phyloP scores from a whole-genome alignment of 2,888 invertebrate genomes.

The Himalopsyche tibetana region DNA sequence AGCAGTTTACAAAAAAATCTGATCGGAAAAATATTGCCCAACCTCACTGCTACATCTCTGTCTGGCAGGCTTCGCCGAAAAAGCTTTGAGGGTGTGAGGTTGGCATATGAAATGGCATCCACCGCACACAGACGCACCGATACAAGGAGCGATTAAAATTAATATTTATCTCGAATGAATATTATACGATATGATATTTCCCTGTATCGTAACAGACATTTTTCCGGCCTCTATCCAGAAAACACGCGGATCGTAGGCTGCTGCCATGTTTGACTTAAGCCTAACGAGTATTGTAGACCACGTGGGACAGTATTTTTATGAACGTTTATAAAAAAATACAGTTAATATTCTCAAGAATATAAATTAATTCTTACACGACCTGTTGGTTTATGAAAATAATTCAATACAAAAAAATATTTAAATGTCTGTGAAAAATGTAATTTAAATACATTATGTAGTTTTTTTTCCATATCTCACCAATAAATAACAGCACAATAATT shows the following conservation, averaged over 20 bases:
- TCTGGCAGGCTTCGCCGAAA: constrained; percentile 1
- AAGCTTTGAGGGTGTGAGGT: constrained; percentile 2
- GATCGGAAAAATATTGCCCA: not conserved
- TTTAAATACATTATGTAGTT: too few species aligned
- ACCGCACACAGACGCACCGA: constrained; percentile 31
- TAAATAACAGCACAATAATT: too few species aligned
- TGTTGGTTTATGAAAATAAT: too few species aligned
- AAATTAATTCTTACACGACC: too few species aligned
- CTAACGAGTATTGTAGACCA: too few species aligned
- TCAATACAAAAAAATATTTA: too few species aligned
- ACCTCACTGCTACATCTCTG: not conserved
- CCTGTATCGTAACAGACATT: not conserved
- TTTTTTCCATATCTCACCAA: too few species aligned
- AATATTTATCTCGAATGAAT: constrained; percentile 23
- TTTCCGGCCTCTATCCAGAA: not conserved
- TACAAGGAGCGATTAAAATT: constrained; percentile 36
- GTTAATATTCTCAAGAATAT: too few species aligned
- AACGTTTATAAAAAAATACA: too few species aligned
- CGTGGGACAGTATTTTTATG: too few species aligned
- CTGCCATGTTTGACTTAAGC: too few species aligned
- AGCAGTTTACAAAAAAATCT: not conserved
- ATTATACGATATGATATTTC: constrained; percentile 21
- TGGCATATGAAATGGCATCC: constrained; percentile 32
- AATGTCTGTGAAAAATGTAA: too few species aligned
- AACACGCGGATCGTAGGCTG: not conserved